Conservation (phyloP, 2,797 vertebrate species). For the Anguilla pacifica region DNA sequence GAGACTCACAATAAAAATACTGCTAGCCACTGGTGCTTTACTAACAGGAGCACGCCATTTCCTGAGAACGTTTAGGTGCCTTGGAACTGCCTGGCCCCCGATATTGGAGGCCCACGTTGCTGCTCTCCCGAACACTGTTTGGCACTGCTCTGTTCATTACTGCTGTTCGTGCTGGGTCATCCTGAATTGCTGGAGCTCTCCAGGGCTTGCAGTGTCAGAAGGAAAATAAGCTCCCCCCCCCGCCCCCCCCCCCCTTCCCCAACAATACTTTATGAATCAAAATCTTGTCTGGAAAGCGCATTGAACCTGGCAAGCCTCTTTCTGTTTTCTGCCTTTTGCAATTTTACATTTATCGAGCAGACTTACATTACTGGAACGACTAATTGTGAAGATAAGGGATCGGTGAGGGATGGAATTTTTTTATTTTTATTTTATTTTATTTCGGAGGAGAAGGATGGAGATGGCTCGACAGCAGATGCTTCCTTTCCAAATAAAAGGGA, state of each 20-base stretch:
- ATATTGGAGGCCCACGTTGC: background rate
- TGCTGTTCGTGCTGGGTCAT: constrained; percentile 17
- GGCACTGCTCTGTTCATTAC: constrained; percentile 10
- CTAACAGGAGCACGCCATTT: background rate
- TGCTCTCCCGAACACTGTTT: background rate
- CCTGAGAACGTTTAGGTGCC: background rate
- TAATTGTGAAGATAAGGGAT: background rate
- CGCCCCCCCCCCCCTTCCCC: background rate
- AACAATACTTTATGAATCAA: background rate
- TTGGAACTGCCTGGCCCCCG: background rate
- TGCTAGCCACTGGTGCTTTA: background rate
- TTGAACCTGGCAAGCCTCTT: background rate
- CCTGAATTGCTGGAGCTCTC: background rate
- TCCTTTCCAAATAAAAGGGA: constrained; percentile 34
- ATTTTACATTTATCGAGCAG: background rate
- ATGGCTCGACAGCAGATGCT: constrained; percentile 19
- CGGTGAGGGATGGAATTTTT: background rate
- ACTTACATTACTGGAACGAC: background rate
- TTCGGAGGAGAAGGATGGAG: background rate
- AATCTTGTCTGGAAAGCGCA: background rate
- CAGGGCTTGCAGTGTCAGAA: background rate
- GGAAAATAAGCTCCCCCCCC: background rate
- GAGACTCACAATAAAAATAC: background rate
- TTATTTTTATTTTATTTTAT: background rate
- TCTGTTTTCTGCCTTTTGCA: background rate